These are phyloP conservation scores for Ptilodon capucinus DNA, from an alignment of 2,888 invertebrate species.

Conservation along the genomic window DNA sequence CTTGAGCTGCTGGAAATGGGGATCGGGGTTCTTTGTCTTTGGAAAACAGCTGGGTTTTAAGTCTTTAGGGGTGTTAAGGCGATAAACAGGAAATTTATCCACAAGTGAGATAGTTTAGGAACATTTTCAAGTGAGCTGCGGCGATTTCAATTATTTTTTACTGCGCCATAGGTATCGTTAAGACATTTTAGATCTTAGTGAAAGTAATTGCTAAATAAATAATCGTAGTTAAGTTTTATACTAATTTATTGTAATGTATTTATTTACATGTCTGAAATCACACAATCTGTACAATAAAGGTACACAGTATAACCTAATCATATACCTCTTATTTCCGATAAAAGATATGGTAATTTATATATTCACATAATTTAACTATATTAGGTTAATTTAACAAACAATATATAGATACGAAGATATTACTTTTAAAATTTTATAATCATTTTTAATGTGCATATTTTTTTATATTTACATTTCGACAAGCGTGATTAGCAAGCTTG, in stretches of 20 bases:
- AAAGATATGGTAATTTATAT: slow-evolving; percentile 58
- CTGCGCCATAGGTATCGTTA: too few species aligned
- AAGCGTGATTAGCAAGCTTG: slow-evolving; percentile 78
- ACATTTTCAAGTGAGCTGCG: neutral
- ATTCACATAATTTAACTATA: slow-evolving; percentile 50
- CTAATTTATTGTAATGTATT: slow-evolving; percentile 73
- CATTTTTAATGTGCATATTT: slow-evolving; percentile 63
- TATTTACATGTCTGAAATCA: slow-evolving; percentile 74
- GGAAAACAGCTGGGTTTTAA: neutral
- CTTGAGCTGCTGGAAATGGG: neutral
- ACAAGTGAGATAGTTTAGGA: neutral
- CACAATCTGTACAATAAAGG: slow-evolving; percentile 71
- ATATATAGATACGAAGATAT: slow-evolving; percentile 54
- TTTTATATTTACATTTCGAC: slow-evolving; percentile 69
- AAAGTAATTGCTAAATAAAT: slow-evolving; percentile 8
- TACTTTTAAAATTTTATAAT: slow-evolving; percentile 39
- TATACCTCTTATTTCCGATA: slow-evolving; percentile 72
- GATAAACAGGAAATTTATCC: neutral
- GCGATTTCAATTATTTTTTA: too few species aligned
- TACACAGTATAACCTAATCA: slow-evolving; percentile 56
- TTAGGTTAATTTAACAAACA: slow-evolving; percentile 61
- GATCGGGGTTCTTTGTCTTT: neutral
- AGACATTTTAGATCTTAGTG: too few species aligned
- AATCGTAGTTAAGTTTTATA: slow-evolving; percentile 53
- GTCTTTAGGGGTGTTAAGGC: neutral